A percentile compares a stretch with the other conserved stretches of the same genome.
Conservation (phyloP, 2,888 invertebrate genomes). For the Acrobeloides nanus region DNA sequence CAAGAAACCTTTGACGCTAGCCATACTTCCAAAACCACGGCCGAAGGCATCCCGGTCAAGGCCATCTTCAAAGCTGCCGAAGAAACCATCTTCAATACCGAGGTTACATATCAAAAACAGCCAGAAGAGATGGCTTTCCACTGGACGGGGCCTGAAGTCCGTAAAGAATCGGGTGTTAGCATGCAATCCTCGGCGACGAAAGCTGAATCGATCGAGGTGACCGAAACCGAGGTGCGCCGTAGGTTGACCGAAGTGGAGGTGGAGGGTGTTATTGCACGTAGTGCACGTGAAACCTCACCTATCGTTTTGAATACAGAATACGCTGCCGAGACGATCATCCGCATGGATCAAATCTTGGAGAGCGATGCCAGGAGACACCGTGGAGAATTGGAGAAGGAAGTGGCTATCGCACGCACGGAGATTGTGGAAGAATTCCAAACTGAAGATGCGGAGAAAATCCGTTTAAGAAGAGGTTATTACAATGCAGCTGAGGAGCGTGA, state of each 20-base stretch:
- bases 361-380: too few species aligned
- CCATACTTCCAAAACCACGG: conserved; percentile 7
- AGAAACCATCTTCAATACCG: conserved; percentile 32
- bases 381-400: not conserved
- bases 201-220: conserved; percentile 18
- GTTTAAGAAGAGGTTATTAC: conserved; percentile 20
- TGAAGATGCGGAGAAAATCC: conserved; percentile 17
- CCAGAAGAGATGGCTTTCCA: not conserved
- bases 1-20: conserved; percentile 10
- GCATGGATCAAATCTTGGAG: conserved; percentile 15
- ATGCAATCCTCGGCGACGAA: conserved; percentile 7
- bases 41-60: conserved; percentile 25
- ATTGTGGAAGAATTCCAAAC: conserved; percentile 5
- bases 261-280: conserved; percentile 34
- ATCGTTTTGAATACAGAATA: conserved; percentile 37
- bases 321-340: conserved; percentile 28
- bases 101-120: conserved; percentile 10
- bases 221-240: conserved; percentile 17
- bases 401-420: not conserved
- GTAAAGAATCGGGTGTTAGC: conserved; percentile 1
- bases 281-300: conserved; percentile 36
- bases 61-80: conserved; percentile 27
- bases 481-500: conserved; percentile 11
- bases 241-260: conserved; percentile 33
- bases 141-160: conserved; percentile 4